Percentiles rank a stretch among this genome's conserved stretches.
Evolutionary conservation across 2,888 invertebrate genomes (phyloP).

Genomic region (Charanyca ferruginea): DNA sequence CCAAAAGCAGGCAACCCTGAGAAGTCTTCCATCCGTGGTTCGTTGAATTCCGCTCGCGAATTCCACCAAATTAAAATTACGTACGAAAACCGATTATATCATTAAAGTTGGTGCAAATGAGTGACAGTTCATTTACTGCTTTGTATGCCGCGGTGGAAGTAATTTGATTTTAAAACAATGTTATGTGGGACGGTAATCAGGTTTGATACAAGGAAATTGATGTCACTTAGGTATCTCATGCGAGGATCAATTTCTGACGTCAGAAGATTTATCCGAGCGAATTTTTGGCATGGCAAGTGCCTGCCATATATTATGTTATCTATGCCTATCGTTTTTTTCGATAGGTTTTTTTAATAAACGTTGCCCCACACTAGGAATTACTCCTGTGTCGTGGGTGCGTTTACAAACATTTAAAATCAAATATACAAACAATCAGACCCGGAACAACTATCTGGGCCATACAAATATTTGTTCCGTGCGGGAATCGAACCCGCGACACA

Average conservation of each 20-base stretch:
- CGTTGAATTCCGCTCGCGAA: constrained; percentile 57
- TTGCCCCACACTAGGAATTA: no score
- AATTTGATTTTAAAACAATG: constrained; percentile 53
- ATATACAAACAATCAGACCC: no score
- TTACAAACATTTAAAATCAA: no score
- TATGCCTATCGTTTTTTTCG: no score
- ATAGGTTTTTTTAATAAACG: no score
- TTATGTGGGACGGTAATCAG: constrained; percentile 24
- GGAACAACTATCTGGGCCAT: no score
- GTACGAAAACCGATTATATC: constrained; percentile 65
- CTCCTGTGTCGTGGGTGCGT: no score
- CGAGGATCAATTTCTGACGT: not conserved
- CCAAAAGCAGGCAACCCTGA: constrained; percentile 46
- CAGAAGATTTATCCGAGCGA: no score
- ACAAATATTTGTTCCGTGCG: no score
- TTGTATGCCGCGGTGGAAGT: constrained; percentile 30
- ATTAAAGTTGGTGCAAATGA: constrained; percentile 65
- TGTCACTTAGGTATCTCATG: not conserved
- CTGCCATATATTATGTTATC: no score
- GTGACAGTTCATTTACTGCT: constrained; percentile 65
- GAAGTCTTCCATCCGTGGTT: constrained; percentile 37
- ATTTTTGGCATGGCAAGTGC: no score
- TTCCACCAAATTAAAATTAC: constrained; percentile 64
- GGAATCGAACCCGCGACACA: no score
- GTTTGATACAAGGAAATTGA: constrained; percentile 11